These are phyloP conservation scores for Julus scandinavius DNA, from an alignment of 2,888 invertebrate species.

Conservation along the genomic window DNA sequence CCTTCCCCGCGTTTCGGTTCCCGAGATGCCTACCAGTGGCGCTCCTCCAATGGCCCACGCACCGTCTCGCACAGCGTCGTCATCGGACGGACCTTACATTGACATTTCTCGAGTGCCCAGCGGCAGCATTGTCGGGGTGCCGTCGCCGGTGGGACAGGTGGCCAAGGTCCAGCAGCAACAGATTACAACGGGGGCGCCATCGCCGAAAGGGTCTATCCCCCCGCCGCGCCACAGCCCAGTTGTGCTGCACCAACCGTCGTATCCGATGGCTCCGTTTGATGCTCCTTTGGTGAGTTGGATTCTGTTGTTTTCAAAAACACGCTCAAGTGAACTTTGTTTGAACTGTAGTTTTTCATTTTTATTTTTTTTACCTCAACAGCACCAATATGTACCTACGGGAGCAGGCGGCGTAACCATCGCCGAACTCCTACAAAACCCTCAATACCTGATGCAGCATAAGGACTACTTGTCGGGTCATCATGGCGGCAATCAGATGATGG, in stretches of 20 bases:
- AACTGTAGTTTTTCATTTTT: too few relatives aligned
- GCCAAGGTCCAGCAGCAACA: constrained; percentile 54
- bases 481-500: constrained; percentile 26
- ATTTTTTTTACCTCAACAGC: constrained; percentile 8
- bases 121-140: background rate
- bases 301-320: background rate
- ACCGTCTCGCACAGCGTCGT: background rate
- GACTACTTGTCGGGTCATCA: constrained; percentile 58
- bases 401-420: constrained; percentile 60
- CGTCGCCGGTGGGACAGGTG: constrained; percentile 47
- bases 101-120: constrained; percentile 24
- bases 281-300: constrained; percentile 53
- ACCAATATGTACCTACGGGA: constrained; percentile 57
- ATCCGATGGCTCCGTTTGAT: constrained; percentile 57
- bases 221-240: constrained; percentile 57
- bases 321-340: too few relatives aligned
- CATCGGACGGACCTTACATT: background rate
- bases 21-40: constrained; percentile 9
- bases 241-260: constrained; percentile 56
- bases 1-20: constrained; percentile 52
- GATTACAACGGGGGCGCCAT: constrained; percentile 34
- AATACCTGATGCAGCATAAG: constrained; percentile 60
- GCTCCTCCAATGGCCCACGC: constrained; percentile 9
- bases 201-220: constrained; percentile 43
- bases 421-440: constrained; percentile 61